Base-by-base conservation (phyloP, 2,888 invertebrate genomes). In the Cylindroiulus punctatus region DNA sequence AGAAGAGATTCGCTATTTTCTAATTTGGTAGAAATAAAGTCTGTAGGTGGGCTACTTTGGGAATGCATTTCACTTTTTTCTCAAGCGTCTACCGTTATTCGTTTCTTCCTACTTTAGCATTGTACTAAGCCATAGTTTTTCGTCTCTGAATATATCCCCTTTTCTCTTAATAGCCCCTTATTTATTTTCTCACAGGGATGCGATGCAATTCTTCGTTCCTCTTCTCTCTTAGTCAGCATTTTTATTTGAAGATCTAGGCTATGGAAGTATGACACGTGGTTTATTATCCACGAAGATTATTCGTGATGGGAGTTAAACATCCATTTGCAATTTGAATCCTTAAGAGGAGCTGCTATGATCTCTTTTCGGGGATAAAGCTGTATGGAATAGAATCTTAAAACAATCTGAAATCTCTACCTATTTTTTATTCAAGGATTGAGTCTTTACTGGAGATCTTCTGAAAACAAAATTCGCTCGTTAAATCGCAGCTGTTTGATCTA, bases 261-360 rank as follows among this genome's bases (percentile, higher is more conserved):
- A 65, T 65, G 65, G 65, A 65, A 65, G 65, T 65, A 65, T 65
- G 65, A 26, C 65, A 65, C 65, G 65, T 65, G 65, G 65, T 65
- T 65, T 65, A 65, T 65, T 65, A 65, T 65, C 65, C 65, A 65
- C 65, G 65, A 65, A 65, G 65, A 65, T 65, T 65, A 65, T 65
- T 65, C 65, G 65, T 65, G 65, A 65, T 65, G 65, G 65, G 65
- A 65, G 65, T 65, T 65, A 65, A 65, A 65, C 65, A 65, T 65
- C 65, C 65, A 65, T 65, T 65, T 65, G 65, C 65, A 65, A 65
- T 65, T 65, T 65, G 65, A 65, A 65, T 65, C 65, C 65, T n/a
- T 65, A 65, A 65, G 65, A 65, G 65, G 65, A 65, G 65, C 65
- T 65, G 65, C 65, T 65, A 65, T 65, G 26, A 65, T 65, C 65